Conservation (phyloP, 2,113 vertebrate species). For the Sardina pilchardus region DNA sequence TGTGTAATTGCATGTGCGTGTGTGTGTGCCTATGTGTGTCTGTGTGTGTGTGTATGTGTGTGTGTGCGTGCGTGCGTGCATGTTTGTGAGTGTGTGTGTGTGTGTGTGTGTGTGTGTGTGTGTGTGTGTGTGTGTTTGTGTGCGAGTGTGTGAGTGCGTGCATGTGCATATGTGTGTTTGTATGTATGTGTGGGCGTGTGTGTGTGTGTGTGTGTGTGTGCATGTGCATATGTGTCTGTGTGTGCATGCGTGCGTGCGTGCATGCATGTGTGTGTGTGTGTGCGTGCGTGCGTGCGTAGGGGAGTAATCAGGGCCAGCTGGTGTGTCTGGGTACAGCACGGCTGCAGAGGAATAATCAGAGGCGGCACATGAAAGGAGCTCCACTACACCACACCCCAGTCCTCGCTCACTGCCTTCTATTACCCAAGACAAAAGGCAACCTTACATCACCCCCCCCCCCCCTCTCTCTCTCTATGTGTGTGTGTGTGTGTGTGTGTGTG, state of each 20-base stretch:
- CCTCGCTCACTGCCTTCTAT: background rate
- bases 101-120: background rate
- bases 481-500: background rate
- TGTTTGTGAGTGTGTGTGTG: background rate
- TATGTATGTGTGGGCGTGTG: background rate
- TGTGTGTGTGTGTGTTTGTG: too few species aligned
- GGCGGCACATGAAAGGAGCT: background rate
- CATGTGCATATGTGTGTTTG: background rate
- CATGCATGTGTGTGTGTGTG: background rate
- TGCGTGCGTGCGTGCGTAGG: background rate
- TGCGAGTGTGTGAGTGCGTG: conserved; percentile 5
- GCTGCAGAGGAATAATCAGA: background rate
- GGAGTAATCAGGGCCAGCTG: background rate
- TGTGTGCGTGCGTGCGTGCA: background rate
- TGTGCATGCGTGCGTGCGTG: background rate
- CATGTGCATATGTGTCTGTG: background rate
- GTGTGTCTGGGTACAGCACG: background rate
- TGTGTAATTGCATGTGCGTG: background rate
- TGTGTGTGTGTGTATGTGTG: conserved; percentile 4
- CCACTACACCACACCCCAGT: background rate
- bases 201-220: background rate
- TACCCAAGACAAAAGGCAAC: conserved; percentile 1
- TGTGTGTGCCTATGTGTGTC: background rate
- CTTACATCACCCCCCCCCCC: background rate
- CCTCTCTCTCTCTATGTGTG: background rate